Evolutionary conservation across 2,113 vertebrate genomes (phyloP), one percentile per base, ranked within the genome.

Genomic region (Fulica atra): DNA sequence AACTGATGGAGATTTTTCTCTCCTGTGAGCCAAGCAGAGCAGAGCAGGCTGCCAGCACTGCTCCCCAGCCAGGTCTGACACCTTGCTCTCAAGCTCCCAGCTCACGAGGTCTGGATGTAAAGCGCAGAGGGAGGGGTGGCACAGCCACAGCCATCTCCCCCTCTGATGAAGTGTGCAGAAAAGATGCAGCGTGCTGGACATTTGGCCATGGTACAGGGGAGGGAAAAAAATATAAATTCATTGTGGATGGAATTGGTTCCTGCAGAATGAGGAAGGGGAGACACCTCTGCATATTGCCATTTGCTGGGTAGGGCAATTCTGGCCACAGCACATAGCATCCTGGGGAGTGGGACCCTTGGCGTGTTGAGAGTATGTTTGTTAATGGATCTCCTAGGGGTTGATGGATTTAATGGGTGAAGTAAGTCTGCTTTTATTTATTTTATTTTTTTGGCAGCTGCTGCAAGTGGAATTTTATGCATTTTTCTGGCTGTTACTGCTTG

Each of bases 401-500:
- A 94, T 91, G 86, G 86, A 94, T 97, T 95, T 96, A 96, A 84
- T 91, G 80, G 82, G 72, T 95, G 92, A 95, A 97, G 80, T 78
- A 96, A 95, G 66, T 50, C 89, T 69, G 66, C 81, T 86, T 91
- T 92, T 97, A 92, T 94, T 96, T 95, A 80, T 92, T 96, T 94
- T 83, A 81, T 79, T 81, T 78, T 94, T 88, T 81, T 97, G 96
- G 96, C 96, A 96, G 92, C 93, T 63, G 88, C 77, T 93, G 54
- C 69, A 86, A 86, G 93, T 93, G 88, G 86, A 97, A 94, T 96
- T 90, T 96, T 84, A 88, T 93, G 82, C 90, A 96, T 95, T 96
- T 96, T 95, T 96, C 93, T 96, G 82, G 76, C 70, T 95, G 96
- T 96, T 92, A 18, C 86, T 96, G 77, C 93, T 94, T 96, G 92